Conservation (phyloP, 2,888 invertebrate genomes). For the Eupithecia subfuscata region DNA sequence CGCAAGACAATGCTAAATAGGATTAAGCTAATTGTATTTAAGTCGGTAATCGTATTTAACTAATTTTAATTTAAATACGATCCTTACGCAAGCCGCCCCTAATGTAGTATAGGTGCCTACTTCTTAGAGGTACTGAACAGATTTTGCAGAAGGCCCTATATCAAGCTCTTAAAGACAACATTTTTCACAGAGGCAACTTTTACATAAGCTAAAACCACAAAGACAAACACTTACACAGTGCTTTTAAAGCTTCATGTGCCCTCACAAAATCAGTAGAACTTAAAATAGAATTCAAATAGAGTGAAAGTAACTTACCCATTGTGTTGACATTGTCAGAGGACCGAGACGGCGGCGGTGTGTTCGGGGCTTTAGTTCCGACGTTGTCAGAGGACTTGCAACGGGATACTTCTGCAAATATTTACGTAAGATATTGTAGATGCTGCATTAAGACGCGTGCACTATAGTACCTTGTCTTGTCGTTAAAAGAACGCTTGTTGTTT, state of each 20-base stretch:
- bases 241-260: slow-evolving; percentile 45
- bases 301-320: slow-evolving; percentile 65
- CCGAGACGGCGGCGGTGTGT: slow-evolving; percentile 77
- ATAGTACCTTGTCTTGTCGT: no score
- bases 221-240: slow-evolving; percentile 46
- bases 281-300: not conserved
- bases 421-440: not conserved
- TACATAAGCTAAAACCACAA: slow-evolving; percentile 59
- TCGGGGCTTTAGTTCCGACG: slow-evolving; percentile 68
- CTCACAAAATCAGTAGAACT: slow-evolving; percentile 18
- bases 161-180: slow-evolving; percentile 43
- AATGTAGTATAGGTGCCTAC: not conserved
- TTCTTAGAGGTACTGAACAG: not conserved
- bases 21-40: no score
- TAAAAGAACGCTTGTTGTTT: not conserved
- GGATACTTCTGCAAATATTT: slow-evolving; percentile 67
- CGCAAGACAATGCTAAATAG: no score
- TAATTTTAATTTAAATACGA: no score
- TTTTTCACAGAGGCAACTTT: slow-evolving; percentile 31
- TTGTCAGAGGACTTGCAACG: slow-evolving; percentile 81
- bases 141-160: not conserved
- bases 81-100: no score
- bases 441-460: no score
- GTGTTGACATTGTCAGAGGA: slow-evolving; percentile 80
- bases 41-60: no score